These are phyloP conservation scores for Papilio aristodemus DNA, from an alignment of 1,140 invertebrate genomes.

Conservation along the genomic window DNA sequence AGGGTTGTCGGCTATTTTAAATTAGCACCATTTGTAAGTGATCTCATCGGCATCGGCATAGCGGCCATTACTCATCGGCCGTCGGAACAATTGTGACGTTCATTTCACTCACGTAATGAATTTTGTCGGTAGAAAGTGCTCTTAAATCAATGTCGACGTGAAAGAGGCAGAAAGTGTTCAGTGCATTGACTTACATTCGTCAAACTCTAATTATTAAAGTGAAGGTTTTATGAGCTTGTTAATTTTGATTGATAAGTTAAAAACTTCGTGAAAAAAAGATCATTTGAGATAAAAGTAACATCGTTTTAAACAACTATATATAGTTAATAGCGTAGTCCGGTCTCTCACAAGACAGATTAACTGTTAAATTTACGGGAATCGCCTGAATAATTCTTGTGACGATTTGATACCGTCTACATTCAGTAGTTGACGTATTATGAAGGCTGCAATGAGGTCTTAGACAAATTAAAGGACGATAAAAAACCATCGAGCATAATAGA, in stretches of 20 bases:
- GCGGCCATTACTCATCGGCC: slow-evolving; percentile 64
- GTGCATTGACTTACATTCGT: slow-evolving; percentile 12
- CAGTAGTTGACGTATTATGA: no score
- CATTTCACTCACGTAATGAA: slow-evolving; percentile 46
- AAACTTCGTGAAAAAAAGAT: no score
- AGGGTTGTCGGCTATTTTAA: slow-evolving; percentile 52
- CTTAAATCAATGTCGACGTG: slow-evolving; percentile 28
- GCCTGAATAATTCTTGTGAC: no score
- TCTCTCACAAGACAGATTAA: no score
- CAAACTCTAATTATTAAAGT: neutral
- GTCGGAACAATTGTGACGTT: slow-evolving; percentile 40
- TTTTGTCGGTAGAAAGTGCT: slow-evolving; percentile 41
- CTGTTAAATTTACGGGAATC: no score
- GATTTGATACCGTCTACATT: no score
- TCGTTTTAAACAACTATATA: no score
- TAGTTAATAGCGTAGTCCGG: no score
- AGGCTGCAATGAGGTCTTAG: no score
- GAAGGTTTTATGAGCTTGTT: neutral
- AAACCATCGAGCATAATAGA: no score
- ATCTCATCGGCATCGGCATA: slow-evolving; percentile 71
- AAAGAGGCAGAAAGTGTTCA: neutral
- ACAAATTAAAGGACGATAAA: no score
- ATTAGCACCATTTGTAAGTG: slow-evolving; percentile 67
- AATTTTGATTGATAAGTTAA: neutral
- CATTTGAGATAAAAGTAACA: no score